These are phyloP conservation scores for Deroplatys truncata DNA, from an alignment of 2,888 invertebrate species.

Conservation along the genomic window DNA sequence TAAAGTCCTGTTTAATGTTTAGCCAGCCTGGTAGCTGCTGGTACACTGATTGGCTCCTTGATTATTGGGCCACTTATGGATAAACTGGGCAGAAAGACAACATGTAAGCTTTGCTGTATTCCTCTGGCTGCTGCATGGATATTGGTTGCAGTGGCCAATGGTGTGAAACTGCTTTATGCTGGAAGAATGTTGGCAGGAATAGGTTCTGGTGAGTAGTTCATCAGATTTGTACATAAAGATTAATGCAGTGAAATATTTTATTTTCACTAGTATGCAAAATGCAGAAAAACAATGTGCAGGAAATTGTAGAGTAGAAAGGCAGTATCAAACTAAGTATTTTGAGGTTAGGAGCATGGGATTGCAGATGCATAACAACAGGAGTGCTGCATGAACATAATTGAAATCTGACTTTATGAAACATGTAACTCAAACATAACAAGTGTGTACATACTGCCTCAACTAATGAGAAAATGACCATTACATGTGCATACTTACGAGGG, in stretches of 20 bases:
- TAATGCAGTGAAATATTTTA: no score
- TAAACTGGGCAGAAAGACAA: conserved; percentile 49
- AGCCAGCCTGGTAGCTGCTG: conserved; percentile 50
- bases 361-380: no score
- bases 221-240: no score
- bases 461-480: no score
- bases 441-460: no score
- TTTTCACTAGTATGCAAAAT: not conserved
- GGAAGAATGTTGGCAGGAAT: conserved; percentile 53
- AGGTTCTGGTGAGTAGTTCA: conserved; percentile 43
- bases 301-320: not conserved
- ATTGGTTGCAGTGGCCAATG: conserved; percentile 44
- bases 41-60: conserved; percentile 52
- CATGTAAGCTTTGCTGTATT: conserved; percentile 46
- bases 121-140: conserved; percentile 51
- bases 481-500: no score
- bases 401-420: no score
- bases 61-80: conserved; percentile 55
- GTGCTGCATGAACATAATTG: no score
- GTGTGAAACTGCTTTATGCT: conserved; percentile 47
- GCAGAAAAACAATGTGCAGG: not conserved
- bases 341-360: no score
- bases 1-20: no score
- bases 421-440: no score
- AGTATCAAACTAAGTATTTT: no score